Percentiles rank a stretch among this genome's conserved stretches.
phyloP scores from a whole-genome alignment of 2,113 vertebrate species.

The Accipiter virgatus region DNA sequence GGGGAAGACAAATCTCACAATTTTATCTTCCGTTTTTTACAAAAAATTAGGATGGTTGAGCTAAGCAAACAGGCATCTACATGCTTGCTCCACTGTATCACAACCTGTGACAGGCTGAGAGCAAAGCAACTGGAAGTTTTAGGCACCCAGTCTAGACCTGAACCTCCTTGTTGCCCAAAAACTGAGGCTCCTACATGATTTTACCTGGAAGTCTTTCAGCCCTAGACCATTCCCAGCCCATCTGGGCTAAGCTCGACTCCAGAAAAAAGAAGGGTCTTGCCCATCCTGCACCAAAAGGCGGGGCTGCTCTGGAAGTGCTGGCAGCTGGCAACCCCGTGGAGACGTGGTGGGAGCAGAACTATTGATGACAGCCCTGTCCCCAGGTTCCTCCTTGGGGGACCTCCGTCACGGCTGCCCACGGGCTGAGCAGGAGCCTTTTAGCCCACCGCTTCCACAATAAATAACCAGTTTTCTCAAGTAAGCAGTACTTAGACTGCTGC shows the following conservation, averaged over 20 bases:
- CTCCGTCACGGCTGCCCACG: not conserved
- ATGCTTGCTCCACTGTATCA: not conserved
- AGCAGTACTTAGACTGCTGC: not conserved
- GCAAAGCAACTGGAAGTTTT: not conserved
- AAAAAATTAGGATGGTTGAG: not conserved
- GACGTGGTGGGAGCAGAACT: not conserved
- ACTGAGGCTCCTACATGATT: not conserved
- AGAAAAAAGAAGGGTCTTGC: not conserved
- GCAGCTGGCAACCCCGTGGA: not conserved
- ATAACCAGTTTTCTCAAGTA: not conserved
- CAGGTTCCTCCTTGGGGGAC: not conserved
- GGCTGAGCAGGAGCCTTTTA: not conserved
- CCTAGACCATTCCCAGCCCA: not conserved
- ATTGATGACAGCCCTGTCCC: not conserved
- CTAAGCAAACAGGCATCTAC: not conserved
- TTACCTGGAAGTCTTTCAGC: not conserved
- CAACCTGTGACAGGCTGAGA: not conserved
- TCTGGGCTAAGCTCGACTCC: fast-evolving
- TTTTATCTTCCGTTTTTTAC: not conserved
- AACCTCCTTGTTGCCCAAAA: not conserved
- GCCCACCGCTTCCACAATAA: not conserved
- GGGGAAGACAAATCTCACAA: not conserved
- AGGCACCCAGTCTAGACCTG: not conserved
- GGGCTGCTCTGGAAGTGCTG: not conserved
- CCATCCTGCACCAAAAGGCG: not conserved